Conservation (phyloP, 2,888 invertebrate species). For the Spisula solida region DNA sequence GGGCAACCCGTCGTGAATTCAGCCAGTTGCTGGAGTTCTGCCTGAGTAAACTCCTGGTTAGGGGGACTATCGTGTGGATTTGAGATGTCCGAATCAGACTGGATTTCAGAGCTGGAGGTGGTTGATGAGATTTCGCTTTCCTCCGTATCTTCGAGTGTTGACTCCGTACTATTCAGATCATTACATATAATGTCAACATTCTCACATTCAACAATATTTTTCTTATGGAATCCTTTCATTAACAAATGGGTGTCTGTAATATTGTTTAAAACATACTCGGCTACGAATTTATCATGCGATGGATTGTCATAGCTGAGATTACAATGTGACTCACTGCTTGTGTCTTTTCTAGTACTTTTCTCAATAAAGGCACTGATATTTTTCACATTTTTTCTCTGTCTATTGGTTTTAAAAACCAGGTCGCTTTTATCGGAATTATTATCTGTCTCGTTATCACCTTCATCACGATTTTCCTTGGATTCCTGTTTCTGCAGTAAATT, state of each 20-base stretch:
- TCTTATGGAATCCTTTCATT: slow-evolving; percentile 70
- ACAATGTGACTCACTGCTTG: slow-evolving; percentile 62
- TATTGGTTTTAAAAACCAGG: slow-evolving; percentile 53
- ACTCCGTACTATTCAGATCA: slow-evolving; percentile 82
- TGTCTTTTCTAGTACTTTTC: slow-evolving; percentile 32
- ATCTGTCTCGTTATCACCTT: slow-evolving; percentile 65
- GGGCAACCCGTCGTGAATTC: slow-evolving; percentile 84
- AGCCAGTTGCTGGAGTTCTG: slow-evolving; percentile 82
- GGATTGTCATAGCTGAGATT: slow-evolving; percentile 63
- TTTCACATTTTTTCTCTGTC: slow-evolving; percentile 81
- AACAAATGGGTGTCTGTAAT: slow-evolving; percentile 68
- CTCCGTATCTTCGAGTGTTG: slow-evolving; percentile 74
- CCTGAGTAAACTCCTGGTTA: slow-evolving; percentile 75
- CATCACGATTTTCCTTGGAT: slow-evolving; percentile 63
- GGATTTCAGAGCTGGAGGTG: slow-evolving; percentile 81
- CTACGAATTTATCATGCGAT: slow-evolving; percentile 73
- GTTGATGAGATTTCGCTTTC: slow-evolving; percentile 82
- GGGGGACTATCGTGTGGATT: slow-evolving; percentile 62
- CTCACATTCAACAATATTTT: slow-evolving; percentile 82
- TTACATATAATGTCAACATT: slow-evolving; percentile 86
- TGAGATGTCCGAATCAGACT: slow-evolving; percentile 80
- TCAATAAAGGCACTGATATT: slow-evolving; percentile 85
- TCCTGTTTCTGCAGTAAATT: slow-evolving; percentile 68
- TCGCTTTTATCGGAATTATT: slow-evolving; percentile 69
- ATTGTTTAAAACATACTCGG: slow-evolving; percentile 81